phyloP scores from a whole-genome alignment of 2,113 vertebrate genomes.

The Dipodomys merriami region DNA sequence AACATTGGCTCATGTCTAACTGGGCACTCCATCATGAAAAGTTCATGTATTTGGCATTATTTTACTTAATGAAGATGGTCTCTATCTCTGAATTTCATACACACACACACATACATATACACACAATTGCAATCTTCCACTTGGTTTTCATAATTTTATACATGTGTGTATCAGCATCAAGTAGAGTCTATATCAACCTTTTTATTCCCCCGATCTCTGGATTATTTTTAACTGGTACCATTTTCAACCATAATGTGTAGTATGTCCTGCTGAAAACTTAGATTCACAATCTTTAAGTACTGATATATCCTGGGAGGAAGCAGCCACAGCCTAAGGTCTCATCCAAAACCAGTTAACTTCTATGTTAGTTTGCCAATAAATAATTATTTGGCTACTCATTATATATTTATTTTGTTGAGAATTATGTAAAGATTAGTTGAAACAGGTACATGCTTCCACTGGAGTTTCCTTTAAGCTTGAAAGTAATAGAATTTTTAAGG shows the following conservation, averaged over 20 bases:
- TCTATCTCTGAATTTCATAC: too few species aligned
- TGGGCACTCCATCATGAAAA: background rate
- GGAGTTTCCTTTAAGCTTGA: background rate
- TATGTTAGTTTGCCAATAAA: background rate
- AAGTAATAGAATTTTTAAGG: background rate
- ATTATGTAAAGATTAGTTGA: background rate
- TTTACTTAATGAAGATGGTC: background rate
- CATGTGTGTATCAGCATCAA: background rate
- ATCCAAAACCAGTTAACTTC: too few species aligned
- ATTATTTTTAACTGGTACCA: background rate
- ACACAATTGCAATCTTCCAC: background rate
- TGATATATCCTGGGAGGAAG: background rate
- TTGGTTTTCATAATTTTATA: background rate
- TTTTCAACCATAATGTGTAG: background rate
- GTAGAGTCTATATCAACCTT: background rate
- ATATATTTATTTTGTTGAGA: background rate
- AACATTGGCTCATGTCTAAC: background rate
- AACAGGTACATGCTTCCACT: background rate
- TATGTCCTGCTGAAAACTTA: background rate
- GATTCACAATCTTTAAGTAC: background rate
- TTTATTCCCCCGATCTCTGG: background rate
- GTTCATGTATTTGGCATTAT: background rate
- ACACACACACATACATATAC: too few species aligned
- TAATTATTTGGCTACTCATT: background rate
- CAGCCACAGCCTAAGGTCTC: too few species aligned